phyloP scores from a whole-genome alignment of 2,888 invertebrate genomes.

The Drosophila lutescens region DNA sequence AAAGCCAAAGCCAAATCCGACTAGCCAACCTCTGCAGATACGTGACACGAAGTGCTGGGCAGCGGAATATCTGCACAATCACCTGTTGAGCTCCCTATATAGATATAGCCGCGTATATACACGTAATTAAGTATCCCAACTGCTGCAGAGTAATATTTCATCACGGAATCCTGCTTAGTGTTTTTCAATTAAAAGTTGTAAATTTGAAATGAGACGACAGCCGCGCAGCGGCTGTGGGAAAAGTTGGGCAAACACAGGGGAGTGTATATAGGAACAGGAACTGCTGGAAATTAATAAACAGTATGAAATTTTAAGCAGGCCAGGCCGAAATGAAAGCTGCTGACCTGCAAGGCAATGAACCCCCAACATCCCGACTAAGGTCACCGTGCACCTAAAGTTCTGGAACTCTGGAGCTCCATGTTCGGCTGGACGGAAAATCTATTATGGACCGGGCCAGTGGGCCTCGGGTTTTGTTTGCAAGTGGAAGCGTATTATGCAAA shows the following conservation, averaged over 20 bases:
- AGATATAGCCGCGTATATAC: neutral
- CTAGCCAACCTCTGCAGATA: slow-evolving; percentile 12
- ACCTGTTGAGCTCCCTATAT: slow-evolving; percentile 19
- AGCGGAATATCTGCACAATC: slow-evolving; percentile 13
- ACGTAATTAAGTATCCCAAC: slow-evolving; percentile 20
- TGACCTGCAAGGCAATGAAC: slow-evolving; percentile 65
- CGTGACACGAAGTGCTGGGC: slow-evolving; percentile 30
- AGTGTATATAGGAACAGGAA: slow-evolving; percentile 22
- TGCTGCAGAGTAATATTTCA: slow-evolving; percentile 58
- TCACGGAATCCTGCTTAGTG: slow-evolving; percentile 55
- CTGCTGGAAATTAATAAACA: slow-evolving; percentile 67
- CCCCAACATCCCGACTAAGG: slow-evolving; percentile 54
- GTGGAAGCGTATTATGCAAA: slow-evolving; percentile 72
- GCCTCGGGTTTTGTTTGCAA: slow-evolving; percentile 26
- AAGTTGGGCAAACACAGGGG: slow-evolving; percentile 29
- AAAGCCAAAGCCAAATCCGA: slow-evolving; percentile 1
- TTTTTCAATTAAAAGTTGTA: slow-evolving; percentile 73
- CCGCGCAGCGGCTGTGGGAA: slow-evolving; percentile 13
- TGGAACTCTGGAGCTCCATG: slow-evolving; percentile 44
- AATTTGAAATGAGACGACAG: slow-evolving; percentile 66
- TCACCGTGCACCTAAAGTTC: slow-evolving; percentile 61
- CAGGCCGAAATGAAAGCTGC: slow-evolving; percentile 5
- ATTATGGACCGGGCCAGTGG: slow-evolving; percentile 56
- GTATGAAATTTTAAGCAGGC: slow-evolving; percentile 59
- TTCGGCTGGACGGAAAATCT: slow-evolving; percentile 58